A percentile compares a stretch with the other conserved stretches of the same genome.
These are phyloP conservation scores for Capreolus pygargus DNA, from an alignment of 2,113 vertebrate genomes.

Conservation along the genomic window DNA sequence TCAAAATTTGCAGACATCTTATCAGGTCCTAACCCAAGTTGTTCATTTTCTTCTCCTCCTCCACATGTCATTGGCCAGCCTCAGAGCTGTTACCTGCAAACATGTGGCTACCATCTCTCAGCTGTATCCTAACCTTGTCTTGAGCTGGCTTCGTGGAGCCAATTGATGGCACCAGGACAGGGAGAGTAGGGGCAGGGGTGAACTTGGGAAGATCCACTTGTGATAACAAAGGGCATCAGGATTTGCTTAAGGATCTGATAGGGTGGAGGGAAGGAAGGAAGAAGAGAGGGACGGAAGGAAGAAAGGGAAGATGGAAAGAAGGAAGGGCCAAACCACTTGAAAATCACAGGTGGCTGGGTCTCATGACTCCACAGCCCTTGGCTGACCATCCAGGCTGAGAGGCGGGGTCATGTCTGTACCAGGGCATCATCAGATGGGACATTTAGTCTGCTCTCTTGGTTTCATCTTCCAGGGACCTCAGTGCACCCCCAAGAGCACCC, in stretches of 20 bases:
- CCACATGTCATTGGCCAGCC: background rate
- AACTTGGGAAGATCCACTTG: background rate
- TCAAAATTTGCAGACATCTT: background rate
- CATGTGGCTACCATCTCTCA: accelerated
- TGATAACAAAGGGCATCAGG: background rate
- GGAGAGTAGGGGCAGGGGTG: accelerated
- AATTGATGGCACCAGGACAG: background rate
- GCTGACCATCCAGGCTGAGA: background rate
- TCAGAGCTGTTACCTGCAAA: accelerated
- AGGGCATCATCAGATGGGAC: background rate
- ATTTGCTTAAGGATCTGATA: background rate
- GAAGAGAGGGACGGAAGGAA: background rate
- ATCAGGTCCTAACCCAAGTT: accelerated
- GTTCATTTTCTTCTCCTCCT: background rate
- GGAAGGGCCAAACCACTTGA: background rate
- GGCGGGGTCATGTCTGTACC: accelerated
- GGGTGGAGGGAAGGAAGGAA: background rate
- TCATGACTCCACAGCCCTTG: background rate
- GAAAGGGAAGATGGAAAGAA: background rate
- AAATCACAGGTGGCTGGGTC: background rate
- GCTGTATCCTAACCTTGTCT: background rate
- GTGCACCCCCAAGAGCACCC: background rate
- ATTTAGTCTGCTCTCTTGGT: background rate
- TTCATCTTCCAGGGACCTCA: background rate
- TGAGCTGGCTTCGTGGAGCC: background rate